phyloP scores from a whole-genome alignment of 2,888 invertebrate species.

The Orchestes rusci region DNA sequence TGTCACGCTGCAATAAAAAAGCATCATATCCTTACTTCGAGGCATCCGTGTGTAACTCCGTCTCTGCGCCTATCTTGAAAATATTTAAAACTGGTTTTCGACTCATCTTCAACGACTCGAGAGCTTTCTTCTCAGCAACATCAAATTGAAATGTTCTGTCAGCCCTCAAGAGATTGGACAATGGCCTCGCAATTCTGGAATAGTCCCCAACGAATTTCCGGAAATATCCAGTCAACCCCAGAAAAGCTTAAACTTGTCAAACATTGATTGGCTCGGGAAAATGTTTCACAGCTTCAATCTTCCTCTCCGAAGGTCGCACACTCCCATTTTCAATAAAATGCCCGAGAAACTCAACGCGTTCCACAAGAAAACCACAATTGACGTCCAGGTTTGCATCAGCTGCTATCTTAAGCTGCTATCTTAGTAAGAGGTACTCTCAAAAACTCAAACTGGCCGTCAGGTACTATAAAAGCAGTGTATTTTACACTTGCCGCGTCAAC shows the following conservation, averaged over 20 bases:
- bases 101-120: too few species aligned
- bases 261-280: too few species aligned
- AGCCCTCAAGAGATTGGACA: too few species aligned
- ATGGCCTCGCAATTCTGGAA: too few species aligned
- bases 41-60: conserved; percentile 31
- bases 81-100: conserved; percentile 24
- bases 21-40: conserved; percentile 31
- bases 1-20: conserved; percentile 28
- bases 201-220: too few species aligned
- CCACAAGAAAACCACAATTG: conserved; percentile 38
- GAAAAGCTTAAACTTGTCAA: too few species aligned
- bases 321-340: conserved; percentile 26
- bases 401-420: too few species aligned
- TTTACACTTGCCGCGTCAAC: conserved; percentile 25
- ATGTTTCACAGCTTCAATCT: conserved; percentile 26
- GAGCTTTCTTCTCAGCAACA: too few species aligned
- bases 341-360: conserved; percentile 25
- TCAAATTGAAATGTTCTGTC: too few species aligned
- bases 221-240: too few species aligned
- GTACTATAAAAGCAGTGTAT: conserved; percentile 39
- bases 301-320: conserved; percentile 26
- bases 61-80: conserved; percentile 16
- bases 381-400: too few species aligned
- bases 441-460: conserved; percentile 39
- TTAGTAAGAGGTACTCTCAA: conserved; percentile 36